Conservation (phyloP, 1,140 invertebrate genomes). For the Sarcophaga peregrina region DNA sequence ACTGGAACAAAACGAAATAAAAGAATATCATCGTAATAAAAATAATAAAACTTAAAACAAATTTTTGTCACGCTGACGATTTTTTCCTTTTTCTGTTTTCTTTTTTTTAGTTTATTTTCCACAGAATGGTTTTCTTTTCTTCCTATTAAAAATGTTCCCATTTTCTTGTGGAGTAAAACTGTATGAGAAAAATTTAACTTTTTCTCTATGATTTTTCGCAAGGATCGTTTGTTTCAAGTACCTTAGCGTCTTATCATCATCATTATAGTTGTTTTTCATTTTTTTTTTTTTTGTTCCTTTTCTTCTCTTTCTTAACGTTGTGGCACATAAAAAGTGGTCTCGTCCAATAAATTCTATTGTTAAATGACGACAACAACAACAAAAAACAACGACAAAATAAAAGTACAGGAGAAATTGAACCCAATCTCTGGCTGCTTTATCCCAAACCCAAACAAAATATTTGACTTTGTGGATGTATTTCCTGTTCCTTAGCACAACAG, state of each 20-base stretch:
- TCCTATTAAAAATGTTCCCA: neutral
- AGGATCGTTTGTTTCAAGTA: conserved; percentile 10
- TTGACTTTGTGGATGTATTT: neutral
- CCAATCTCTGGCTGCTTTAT: neutral
- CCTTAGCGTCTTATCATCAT: conserved; percentile 9
- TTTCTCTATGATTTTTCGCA: neutral
- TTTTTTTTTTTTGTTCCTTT: too few relatives aligned
- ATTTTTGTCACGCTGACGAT: conserved; percentile 14
- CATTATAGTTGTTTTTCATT: neutral
- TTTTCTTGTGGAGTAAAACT: neutral
- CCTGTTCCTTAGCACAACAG: neutral
- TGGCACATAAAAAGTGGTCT: conserved; percentile 6
- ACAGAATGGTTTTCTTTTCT: neutral
- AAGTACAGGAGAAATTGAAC: neutral
- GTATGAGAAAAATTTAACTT: too few relatives aligned
- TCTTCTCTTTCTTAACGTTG: neutral
- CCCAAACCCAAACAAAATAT: neutral
- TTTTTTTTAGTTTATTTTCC: too few relatives aligned
- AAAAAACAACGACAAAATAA: neutral
- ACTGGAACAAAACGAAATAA: neutral
- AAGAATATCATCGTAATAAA: neutral
- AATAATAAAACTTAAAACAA: conserved; percentile 21
- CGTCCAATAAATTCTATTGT: conserved; percentile 16
- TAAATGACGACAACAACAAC: neutral
- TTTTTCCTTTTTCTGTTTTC: neutral